These are phyloP conservation scores for Balearica regulorum DNA, from an alignment of 2,797 vertebrate species.

Conservation along the genomic window DNA sequence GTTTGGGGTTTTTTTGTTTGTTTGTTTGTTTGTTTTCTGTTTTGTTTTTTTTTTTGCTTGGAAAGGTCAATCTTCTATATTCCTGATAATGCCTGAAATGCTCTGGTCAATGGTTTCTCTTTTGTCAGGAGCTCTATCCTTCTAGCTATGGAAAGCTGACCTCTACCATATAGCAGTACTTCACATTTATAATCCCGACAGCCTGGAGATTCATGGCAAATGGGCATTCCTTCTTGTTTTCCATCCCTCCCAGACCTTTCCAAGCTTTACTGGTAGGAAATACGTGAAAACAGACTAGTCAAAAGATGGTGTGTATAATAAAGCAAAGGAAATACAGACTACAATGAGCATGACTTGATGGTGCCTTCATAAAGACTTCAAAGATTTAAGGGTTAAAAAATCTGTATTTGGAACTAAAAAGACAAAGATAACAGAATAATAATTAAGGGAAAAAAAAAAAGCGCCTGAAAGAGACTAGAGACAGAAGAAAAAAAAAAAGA, in stretches of 20 bases:
- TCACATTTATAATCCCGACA: background rate
- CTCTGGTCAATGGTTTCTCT: background rate
- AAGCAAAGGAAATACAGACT: background rate
- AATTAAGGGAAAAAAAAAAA: background rate
- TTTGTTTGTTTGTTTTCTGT: background rate
- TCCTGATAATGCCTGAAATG: background rate
- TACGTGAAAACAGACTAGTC: background rate
- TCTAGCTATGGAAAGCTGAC: background rate
- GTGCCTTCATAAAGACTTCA: background rate
- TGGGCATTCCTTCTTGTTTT: background rate
- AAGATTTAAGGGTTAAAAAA: background rate
- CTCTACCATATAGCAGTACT: background rate
- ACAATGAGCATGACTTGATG: background rate
- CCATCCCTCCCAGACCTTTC: background rate
- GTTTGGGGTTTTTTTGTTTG: background rate
- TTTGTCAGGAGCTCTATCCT: background rate
- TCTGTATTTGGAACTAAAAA: background rate
- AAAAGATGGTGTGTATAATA: background rate
- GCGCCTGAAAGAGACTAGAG: background rate
- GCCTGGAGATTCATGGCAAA: background rate
- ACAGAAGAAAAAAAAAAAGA: background rate
- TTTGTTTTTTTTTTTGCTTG: rapidly evolving
- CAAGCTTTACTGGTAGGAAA: background rate
- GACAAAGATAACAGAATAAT: background rate
- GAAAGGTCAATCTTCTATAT: background rate